Conservation (phyloP, 2,888 invertebrate species). For the Selenia dentaria region DNA sequence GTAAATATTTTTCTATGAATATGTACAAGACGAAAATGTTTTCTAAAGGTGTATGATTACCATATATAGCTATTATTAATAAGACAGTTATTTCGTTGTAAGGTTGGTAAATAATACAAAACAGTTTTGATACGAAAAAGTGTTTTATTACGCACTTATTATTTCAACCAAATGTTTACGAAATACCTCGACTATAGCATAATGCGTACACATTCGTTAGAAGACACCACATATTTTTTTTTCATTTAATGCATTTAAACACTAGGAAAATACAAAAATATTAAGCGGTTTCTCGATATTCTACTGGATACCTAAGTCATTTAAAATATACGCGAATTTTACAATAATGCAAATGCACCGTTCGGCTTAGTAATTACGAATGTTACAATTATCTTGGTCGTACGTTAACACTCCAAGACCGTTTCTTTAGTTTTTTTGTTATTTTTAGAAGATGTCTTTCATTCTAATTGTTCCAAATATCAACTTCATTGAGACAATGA, state of each 20-base stretch:
- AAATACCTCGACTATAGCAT: conserved; percentile 79
- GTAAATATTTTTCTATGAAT: too few species aligned
- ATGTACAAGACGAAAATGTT: too few species aligned
- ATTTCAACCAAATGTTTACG: conserved; percentile 82
- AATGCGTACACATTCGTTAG: conserved; percentile 79
- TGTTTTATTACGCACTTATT: conserved; percentile 85
- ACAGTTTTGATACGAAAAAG: conserved; percentile 74
- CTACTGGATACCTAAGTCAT: conserved; percentile 61
- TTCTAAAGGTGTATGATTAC: too few species aligned
- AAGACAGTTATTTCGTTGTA: too few species aligned
- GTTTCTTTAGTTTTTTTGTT: conserved; percentile 38
- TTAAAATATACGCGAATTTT: conserved; percentile 52
- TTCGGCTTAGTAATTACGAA: conserved; percentile 48
- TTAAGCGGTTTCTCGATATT: conserved; percentile 76
- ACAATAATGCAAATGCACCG: conserved; percentile 71
- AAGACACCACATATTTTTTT: conserved; percentile 63
- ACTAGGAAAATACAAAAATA: conserved; percentile 84
- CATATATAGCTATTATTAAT: too few species aligned
- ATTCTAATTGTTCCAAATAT: too few species aligned
- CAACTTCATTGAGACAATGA: too few species aligned
- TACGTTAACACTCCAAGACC: conserved; percentile 76
- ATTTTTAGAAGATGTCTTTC: conserved; percentile 24
- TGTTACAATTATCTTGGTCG: conserved; percentile 55
- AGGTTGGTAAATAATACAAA: conserved; percentile 44
- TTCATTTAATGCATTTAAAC: conserved; percentile 54